Percentiles rank a stretch among this genome's conserved stretches.
phyloP scores from a whole-genome alignment of 2,113 vertebrate species.

The human region GRCh38 chr3:35341001-35341500 shows the following conservation, averaged over 20 bases:
- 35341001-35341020: conserved; percentile 80
- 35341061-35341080: conserved; percentile 33
- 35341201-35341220: conserved; percentile 60
- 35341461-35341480: not conserved
- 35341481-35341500: not conserved
- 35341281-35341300: not conserved
- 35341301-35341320: not conserved
- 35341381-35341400: not conserved
- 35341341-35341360: not conserved
- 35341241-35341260: not conserved
- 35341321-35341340: not conserved
- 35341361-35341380: not conserved
- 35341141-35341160: conserved; percentile 63
- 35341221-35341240: conserved; percentile 50
- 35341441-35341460: not conserved
- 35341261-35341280: conserved; percentile 54
- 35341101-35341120: conserved; percentile 49
- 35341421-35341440: not conserved
- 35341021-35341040: conserved; percentile 67
- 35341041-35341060: conserved; percentile 73
- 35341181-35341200: conserved; percentile 41
- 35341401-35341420: not conserved
- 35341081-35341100: conserved; percentile 9
- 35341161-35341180: conserved; percentile 54
- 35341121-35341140: conserved; percentile 68